phyloP scores from a whole-genome alignment of 2,888 invertebrate genomes.

The Drosophila pegasa region DNA sequence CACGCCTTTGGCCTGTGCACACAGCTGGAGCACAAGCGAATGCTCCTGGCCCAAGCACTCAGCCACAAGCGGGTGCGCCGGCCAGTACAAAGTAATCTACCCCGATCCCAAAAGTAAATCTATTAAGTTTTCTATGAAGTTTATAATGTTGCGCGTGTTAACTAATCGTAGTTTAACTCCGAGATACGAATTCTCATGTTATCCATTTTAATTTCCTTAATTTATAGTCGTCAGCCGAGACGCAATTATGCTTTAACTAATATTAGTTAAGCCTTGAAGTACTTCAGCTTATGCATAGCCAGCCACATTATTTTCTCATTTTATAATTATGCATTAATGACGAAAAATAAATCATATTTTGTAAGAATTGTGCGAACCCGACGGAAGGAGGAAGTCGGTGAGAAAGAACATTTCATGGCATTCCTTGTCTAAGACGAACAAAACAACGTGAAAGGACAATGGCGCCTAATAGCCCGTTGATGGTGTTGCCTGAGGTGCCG shows the following conservation, averaged over 20 bases:
- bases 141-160: neutral
- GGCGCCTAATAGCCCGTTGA: slow-evolving; percentile 67
- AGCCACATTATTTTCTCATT: neutral
- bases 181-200: neutral
- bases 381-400: slow-evolving; percentile 15
- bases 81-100: neutral
- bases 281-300: neutral
- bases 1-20: slow-evolving; percentile 61
- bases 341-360: slow-evolving; percentile 4
- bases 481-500: slow-evolving; percentile 55
- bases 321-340: neutral
- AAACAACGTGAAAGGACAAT: slow-evolving; percentile 63
- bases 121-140: slow-evolving; percentile 23
- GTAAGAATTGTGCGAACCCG: neutral
- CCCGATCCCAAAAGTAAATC: neutral
- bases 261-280: neutral
- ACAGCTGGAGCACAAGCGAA: slow-evolving; percentile 37
- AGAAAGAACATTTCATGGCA: slow-evolving; percentile 35
- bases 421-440: slow-evolving; percentile 31
- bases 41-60: slow-evolving; percentile 18
- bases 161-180: neutral
- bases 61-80: slow-evolving; percentile 21
- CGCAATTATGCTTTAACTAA: slow-evolving; percentile 14
- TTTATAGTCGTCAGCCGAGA: too few relatives aligned
- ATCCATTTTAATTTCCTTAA: neutral